Conservation (phyloP, 2,113 vertebrate genomes). For the Narcine bancroftii region DNA sequence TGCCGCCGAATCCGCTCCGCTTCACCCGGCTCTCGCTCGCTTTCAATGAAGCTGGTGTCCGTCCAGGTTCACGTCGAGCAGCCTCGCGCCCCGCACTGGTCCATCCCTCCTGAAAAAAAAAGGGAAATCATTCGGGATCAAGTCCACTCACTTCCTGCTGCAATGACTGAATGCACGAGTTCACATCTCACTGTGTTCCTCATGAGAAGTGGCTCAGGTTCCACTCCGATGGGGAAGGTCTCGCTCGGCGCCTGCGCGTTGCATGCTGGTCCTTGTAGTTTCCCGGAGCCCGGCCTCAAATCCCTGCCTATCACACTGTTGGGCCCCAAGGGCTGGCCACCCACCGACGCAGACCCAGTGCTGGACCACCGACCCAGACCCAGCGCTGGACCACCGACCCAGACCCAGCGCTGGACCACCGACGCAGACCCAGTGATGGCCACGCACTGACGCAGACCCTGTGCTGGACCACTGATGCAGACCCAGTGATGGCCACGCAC, state of each 20-base stretch:
- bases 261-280: conserved; percentile 24
- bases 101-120: not conserved
- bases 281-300: not conserved
- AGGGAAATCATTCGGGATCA: conserved; percentile 12
- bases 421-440: no score
- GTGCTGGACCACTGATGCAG: no score
- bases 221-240: not conserved
- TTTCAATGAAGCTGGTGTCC: not conserved
- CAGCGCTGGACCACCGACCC: no score
- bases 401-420: no score
- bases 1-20: no score
- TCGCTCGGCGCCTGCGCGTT: not conserved
- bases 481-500: no score
- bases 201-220: not conserved
- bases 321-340: no score
- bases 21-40: not conserved
- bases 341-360: no score
- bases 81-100: not conserved
- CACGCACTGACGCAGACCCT: no score
- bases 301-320: not conserved
- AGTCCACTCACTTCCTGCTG: conserved; percentile 31
- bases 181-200: not conserved
- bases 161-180: not conserved
- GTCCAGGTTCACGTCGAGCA: not conserved
- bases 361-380: no score